A percentile compares a stretch with the other conserved stretches of the same genome.
Evolutionary conservation across 1,140 invertebrate genomes (phyloP).

Genomic region (Eubasilissa regina): DNA sequence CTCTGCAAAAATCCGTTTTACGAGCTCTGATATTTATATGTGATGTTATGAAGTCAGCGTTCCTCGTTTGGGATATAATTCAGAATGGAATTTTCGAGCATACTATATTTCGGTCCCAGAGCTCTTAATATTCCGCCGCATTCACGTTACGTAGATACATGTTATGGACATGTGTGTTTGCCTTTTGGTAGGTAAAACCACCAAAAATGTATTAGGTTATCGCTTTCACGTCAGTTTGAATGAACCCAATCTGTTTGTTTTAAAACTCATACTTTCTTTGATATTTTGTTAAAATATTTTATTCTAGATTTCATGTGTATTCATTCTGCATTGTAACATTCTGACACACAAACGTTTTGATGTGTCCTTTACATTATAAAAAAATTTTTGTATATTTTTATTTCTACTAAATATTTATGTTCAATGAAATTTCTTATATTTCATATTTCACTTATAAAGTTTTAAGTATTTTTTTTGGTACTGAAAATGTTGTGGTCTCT

Average conservation of each 20-base stretch:
- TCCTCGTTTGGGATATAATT: conserved; percentile 10
- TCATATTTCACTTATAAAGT: no score
- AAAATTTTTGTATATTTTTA: no score
- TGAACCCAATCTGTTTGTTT: background rate
- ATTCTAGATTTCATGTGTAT: no score
- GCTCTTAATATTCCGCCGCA: conserved; percentile 28
- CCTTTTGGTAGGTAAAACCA: background rate
- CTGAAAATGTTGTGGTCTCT: no score
- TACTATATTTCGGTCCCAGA: conserved; percentile 11
- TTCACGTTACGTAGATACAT: background rate
- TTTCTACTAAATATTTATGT: no score
- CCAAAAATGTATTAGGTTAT: background rate
- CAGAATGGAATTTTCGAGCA: conserved; percentile 23
- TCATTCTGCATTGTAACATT: no score
- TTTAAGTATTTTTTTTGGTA: no score
- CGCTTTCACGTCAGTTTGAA: conserved; percentile 10
- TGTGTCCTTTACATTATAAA: no score
- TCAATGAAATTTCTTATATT: no score
- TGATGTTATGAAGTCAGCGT: conserved; percentile 9
- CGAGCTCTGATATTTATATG: conserved; percentile 18
- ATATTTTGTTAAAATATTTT: no score
- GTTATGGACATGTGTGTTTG: background rate
- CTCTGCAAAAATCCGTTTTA: conserved; percentile 23
- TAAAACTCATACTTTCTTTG: no score
- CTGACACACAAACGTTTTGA: no score